Evolutionary conservation across 1,140 invertebrate species (phyloP), one percentile per base, ranked within the genome.

Genomic region (Drosophila suzukii): DNA sequence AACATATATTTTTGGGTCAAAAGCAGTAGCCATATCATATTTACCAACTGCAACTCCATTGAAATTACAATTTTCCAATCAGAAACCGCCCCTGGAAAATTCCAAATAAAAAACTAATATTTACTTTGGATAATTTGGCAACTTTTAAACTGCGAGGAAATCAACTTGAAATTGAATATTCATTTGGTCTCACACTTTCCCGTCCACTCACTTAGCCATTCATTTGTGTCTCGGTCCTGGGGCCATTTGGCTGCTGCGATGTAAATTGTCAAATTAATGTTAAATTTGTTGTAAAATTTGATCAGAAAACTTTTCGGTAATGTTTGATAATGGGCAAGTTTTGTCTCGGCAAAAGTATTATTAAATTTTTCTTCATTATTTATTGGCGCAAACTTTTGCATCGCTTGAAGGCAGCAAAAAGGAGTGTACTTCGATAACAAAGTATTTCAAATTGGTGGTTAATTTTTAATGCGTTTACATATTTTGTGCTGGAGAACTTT

Each of bases 201-300:
- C 46, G 20, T 8, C 44, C 46, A 17, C 53, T 60, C 44, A 59
- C 50, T 66, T 49, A 27, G 49, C 38, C 30, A 70, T 67, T 74
- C 57, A 46, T 49, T 65, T 47, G 20, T 17, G 58, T 67, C 58
- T 46, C 46, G 13, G 46, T 53, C 62, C 50, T 61, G 41, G 34
- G 75, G 65, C 50, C 74, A 71, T 78, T 78, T 63, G 47, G 51
- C 51, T 53, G 75, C 51, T 63, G 66, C 60, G 36, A 34, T 78
- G 75, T 49, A 88, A 88, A 84, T 89, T 89, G 75, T 75, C 53
- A 75, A 88, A 89, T 88, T 89, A 78, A 81, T 89, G 80, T 89
- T 89, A 89, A 88, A 88, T 88, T 88, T 84, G 76, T 88, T 88
- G 85, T 89, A 67, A 89, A 89, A 84, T 88, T 68, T 63, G 62